Percentiles rank a stretch among this genome's conserved stretches.
Conservation (phyloP, 2,797 vertebrate species). For the Microhierax caerulescens region DNA sequence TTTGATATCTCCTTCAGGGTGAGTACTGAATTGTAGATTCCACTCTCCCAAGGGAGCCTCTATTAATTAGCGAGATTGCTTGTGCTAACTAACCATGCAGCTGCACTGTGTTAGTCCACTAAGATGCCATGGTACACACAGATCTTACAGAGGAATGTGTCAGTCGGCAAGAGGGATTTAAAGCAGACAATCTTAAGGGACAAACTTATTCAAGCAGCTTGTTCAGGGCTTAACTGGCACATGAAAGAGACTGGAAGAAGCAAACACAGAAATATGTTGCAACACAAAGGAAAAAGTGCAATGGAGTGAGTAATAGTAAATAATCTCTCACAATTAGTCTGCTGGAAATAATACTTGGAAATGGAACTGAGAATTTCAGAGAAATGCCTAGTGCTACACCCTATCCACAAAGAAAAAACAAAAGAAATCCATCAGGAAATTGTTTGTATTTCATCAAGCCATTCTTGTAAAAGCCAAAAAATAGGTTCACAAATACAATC, state of each 20-base stretch:
- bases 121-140: background rate
- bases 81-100: background rate
- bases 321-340: background rate
- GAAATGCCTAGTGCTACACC: background rate
- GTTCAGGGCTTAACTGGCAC: background rate
- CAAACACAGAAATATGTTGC: background rate
- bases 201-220: background rate
- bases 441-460: background rate
- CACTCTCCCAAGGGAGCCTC: background rate
- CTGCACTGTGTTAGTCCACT: background rate
- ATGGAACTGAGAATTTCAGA: constrained; percentile 11
- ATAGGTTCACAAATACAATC: background rate
- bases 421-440: constrained; percentile 21
- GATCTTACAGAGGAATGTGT: constrained; percentile 21
- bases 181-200: constrained; percentile 17
- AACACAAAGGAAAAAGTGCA: constrained; percentile 33
- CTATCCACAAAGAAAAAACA: background rate
- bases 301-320: background rate
- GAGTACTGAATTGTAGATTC: background rate
- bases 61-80: background rate
- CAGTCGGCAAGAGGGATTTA: background rate
- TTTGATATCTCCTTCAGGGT: background rate
- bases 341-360: constrained; percentile 16
- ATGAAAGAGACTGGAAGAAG: constrained; percentile 6
- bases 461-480: background rate